Percentiles rank a stretch among this genome's conserved stretches.
Conservation (phyloP, 1,140 invertebrate species). For the Cyphomyrmex costatus region DNA sequence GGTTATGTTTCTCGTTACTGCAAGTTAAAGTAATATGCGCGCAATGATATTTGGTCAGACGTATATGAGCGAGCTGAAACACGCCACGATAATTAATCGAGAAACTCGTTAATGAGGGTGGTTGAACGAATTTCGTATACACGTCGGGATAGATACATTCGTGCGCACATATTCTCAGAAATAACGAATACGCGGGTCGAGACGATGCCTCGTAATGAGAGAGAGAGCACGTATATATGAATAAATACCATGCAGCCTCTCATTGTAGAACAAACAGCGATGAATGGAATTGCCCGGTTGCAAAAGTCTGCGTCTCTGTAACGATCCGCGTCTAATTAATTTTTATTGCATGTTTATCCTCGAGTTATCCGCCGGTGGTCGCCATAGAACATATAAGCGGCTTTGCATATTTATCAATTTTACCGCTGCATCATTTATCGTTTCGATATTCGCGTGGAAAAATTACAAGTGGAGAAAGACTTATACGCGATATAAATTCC, state of each 20-base stretch:
- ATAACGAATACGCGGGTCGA: constrained; percentile 35
- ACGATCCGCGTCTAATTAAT: constrained; percentile 41
- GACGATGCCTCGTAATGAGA: constrained; percentile 31
- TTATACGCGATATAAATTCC: background rate
- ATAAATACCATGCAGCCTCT: background rate
- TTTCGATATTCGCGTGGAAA: background rate
- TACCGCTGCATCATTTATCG: background rate
- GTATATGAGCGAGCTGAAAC: background rate
- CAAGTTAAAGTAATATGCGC: constrained; percentile 27
- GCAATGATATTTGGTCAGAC: constrained; percentile 33
- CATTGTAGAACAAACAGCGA: background rate
- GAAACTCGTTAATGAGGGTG: constrained; percentile 57
- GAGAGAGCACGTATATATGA: background rate
- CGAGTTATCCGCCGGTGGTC: background rate
- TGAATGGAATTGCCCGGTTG: background rate
- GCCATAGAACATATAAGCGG: background rate
- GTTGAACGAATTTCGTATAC: constrained; percentile 37
- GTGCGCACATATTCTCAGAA: background rate
- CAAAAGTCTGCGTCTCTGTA: constrained; percentile 18
- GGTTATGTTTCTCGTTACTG: background rate
- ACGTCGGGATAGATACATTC: constrained; percentile 11
- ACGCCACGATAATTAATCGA: constrained; percentile 53
- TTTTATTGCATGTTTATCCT: constrained; percentile 32
- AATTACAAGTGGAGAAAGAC: background rate
- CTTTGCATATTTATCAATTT: constrained; percentile 45